These are phyloP conservation scores for Solea senegalensis DNA, from an alignment of 2,113 vertebrate genomes.

Conservation along the genomic window DNA sequence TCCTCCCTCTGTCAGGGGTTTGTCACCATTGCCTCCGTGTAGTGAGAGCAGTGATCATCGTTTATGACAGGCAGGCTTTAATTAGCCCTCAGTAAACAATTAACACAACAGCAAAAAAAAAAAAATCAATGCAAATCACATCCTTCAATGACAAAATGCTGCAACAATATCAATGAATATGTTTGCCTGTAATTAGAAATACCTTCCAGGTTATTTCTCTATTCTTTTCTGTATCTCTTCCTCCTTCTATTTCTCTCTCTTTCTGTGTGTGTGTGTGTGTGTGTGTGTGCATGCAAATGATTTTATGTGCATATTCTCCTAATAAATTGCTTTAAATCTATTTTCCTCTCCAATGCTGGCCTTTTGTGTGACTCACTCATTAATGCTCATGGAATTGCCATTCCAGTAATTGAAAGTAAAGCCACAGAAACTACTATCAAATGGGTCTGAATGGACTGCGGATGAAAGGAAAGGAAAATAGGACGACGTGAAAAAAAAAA, in stretches of 20 bases:
- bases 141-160: slow-evolving; percentile 69
- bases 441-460: slow-evolving; percentile 45
- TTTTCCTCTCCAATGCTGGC: slow-evolving; percentile 45
- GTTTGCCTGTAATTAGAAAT: slow-evolving; percentile 77
- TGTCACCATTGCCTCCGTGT: slow-evolving; percentile 53
- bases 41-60: slow-evolving; percentile 58
- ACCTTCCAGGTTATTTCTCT: slow-evolving; percentile 62
- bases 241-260: slow-evolving; percentile 4
- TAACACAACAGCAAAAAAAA: slow-evolving; percentile 66
- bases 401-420: slow-evolving; percentile 62
- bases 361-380: slow-evolving; percentile 59
- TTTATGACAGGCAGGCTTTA: slow-evolving; percentile 74
- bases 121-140: slow-evolving; percentile 78
- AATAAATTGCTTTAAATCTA: slow-evolving; percentile 53
- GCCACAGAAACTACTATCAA: slow-evolving; percentile 48
- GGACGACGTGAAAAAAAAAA: slow-evolving; percentile 41
- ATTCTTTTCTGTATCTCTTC: slow-evolving; percentile 29
- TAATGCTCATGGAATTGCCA: slow-evolving; percentile 61
- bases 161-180: slow-evolving; percentile 74
- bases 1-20: slow-evolving; percentile 40
- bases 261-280: slow-evolving; percentile 21
- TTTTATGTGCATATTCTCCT: slow-evolving; percentile 36
- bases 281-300: slow-evolving; percentile 23
- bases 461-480: slow-evolving; percentile 33
- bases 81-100: slow-evolving; percentile 82